Conservation (phyloP, 1,140 invertebrate species). For the Ips typographus region DNA sequence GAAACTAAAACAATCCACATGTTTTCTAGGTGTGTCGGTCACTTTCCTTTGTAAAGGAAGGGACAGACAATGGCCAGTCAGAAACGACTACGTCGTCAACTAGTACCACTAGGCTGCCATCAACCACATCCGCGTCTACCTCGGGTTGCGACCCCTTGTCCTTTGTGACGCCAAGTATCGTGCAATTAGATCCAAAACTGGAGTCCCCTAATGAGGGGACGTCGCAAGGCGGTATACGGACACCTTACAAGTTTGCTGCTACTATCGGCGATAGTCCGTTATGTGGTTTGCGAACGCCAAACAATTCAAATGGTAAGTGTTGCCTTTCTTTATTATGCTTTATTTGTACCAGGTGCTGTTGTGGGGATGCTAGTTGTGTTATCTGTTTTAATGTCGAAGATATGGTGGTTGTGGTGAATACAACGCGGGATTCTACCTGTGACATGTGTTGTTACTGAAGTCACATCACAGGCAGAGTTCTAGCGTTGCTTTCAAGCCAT, state of each 20-base stretch:
- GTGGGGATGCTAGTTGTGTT: not conserved
- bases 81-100: not conserved
- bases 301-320: conserved; percentile 29
- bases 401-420: conserved; percentile 42
- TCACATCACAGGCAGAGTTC: conserved; percentile 94
- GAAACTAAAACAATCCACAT: not conserved
- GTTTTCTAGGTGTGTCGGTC: conserved; percentile 47
- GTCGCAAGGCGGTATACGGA: conserved; percentile 11
- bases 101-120: not conserved
- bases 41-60: conserved; percentile 47
- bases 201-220: conserved; percentile 24
- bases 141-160: not conserved
- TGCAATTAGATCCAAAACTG: conserved; percentile 35
- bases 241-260: conserved; percentile 15
- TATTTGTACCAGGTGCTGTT: not conserved
- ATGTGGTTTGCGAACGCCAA: conserved; percentile 10
- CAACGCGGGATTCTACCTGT: conserved; percentile 76
- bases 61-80: conserved; percentile 19
- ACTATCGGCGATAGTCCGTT: conserved; percentile 25
- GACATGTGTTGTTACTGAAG: conserved; percentile 64
- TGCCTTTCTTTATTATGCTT: not conserved
- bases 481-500: conserved; percentile 66
- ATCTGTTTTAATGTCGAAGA: no score
- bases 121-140: conserved; percentile 12
- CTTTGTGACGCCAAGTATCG: conserved; percentile 14